Base-by-base conservation (phyloP, 2,113 vertebrate genomes). In the Corythoichthys intestinalis region DNA sequence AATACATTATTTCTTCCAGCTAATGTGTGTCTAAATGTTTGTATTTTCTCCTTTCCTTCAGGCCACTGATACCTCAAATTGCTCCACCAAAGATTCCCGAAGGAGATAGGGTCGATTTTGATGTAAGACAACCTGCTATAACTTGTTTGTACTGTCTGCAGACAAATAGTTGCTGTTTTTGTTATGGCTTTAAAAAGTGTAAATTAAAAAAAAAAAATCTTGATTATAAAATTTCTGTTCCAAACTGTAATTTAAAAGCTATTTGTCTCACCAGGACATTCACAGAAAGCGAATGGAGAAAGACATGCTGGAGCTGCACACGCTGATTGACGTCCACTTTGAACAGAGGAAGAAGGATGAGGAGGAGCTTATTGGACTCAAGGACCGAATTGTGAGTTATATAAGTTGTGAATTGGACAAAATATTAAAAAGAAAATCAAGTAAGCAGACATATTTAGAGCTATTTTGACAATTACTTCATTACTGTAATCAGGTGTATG, bases 281-380 rank as follows among this genome's bases (percentile, higher is more conserved):
- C 97, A 98, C 89, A 94, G 97, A 81, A 99, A 99, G 84, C 92
- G 97, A 1, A 97, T 98, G 94, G 97, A 99, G 86, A 99, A 99
- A 78, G 97, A 99, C 63, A 85, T 98, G 64, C 84, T 94, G 89
- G 97, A 99, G 90, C 92, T 99, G 54, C 97, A 99, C 67, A 94
- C 94, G 9, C 92, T 99, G 83, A 99, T 99, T 6, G 96, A 98
- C 56, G 94, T 78, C 64, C 97, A 98, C 85, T 99, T 99, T 39
- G 97, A 98, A 74, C 94, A 94, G 49, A 91, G 96, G 50, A 97
- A 98, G 89, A 97, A 96, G 75, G 97, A 98, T 58, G 97, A 99
- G 35, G 97, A 98, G 73, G 97, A 98, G 63, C 91, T 99, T 2
- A 91, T 98, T 1, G 93, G 91, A 4, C 94, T 99, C 59, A 99